These are phyloP conservation scores for Parauchenoglanis ngamensis DNA, from an alignment of 2,797 vertebrate genomes.

Conservation along the genomic window DNA sequence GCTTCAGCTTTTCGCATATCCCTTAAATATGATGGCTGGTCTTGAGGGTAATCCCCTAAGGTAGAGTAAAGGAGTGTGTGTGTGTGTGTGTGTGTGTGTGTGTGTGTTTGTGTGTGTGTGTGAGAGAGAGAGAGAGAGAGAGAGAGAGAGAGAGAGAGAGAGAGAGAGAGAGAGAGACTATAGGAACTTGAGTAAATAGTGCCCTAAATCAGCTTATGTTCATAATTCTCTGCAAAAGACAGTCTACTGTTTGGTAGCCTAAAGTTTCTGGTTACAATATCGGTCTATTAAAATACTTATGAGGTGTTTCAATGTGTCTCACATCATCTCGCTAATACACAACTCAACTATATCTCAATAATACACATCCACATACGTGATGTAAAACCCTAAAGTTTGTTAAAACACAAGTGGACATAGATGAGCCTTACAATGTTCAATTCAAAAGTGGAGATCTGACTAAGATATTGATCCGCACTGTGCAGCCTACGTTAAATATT, in stretches of 20 bases:
- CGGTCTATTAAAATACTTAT: neutral
- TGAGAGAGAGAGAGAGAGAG: neutral
- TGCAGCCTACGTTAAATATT: neutral
- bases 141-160: too few relatives aligned
- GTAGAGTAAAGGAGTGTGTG: conserved; percentile 37
- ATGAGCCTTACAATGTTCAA: neutral
- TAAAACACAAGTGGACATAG: neutral
- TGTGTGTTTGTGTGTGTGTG: conserved; percentile 44
- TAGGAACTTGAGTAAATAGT: too few relatives aligned
- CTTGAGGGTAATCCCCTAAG: conserved; percentile 45
- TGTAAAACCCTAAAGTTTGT: neutral
- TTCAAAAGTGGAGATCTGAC: neutral
- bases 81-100: conserved; percentile 19
- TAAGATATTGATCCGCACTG: neutral
- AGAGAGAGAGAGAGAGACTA: too few relatives aligned
- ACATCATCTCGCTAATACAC: neutral
- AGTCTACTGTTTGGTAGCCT: neutral
- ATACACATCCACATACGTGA: neutral
- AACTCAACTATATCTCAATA: too few relatives aligned
- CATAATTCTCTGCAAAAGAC: neutral
- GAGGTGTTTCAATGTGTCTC: neutral
- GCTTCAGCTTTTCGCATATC: conserved; percentile 52
- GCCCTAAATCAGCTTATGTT: neutral
- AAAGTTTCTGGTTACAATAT: neutral
- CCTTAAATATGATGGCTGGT: conserved; percentile 59